Base-by-base conservation (phyloP, 2,113 vertebrate genomes). In the Gnathonemus longibarbis region DNA sequence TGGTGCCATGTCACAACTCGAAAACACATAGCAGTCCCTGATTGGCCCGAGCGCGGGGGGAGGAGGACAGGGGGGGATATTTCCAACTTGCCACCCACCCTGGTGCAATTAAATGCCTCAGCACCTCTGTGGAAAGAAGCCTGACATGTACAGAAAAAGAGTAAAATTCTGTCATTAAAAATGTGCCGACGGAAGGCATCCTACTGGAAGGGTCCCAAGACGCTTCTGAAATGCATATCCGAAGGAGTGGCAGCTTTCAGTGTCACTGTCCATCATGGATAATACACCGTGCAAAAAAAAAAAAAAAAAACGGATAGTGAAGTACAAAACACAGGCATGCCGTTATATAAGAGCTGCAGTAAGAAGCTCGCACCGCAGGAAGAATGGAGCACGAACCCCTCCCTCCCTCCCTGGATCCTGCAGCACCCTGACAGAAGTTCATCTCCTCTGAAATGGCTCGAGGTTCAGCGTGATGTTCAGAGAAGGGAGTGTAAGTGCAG, bases 151-250 rank as follows among this genome's bases (percentile, higher is more conserved):
- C 39, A 39, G 62, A 70, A 74, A 70, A 89, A 52, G 50, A 39
- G 88, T 77, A 89, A 89, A 53, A 46, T 74, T 74, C 58, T 74
- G 21, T 49, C 42, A 48, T 74, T 70, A 88, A 89, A 80, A 89
- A 88, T 80, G 27, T 89, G 88, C 88, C 27, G 46, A 89, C 70
- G 31, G n/a, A 88, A 15, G 88, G 7, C 24, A 77, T 31, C 48
- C 48, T 83, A 21, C 45, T n/a, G 66, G 27, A 46, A 74, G 62
- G 62, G 50, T 50, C 66, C 39, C 46, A n/a, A 49, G 52, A 86
- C 21, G 13, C 52, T 24, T 66, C 53, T 66, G n/a, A 66, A 89
- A 74, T 31, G 9, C 48, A 45, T 35, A 80, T 74, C 27, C 35
- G 15, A 35, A 15, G 8, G 87, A 45, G 39, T 45, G 53, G 56